Conservation (phyloP, 2,113 vertebrate species). For the Gymnobelideus leadbeateri region DNA sequence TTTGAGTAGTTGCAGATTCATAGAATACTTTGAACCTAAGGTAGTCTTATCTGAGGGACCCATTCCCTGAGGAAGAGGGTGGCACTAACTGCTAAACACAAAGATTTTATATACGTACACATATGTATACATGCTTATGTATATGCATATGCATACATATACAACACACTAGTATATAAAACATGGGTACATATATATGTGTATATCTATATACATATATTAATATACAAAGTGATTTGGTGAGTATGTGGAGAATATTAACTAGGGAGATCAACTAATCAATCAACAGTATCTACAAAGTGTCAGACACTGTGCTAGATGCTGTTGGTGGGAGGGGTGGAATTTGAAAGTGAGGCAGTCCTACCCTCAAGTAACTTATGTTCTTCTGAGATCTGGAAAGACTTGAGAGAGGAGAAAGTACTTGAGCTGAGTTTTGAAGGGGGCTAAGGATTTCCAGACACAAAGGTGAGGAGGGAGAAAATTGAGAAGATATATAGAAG, state of each 20-base stretch:
- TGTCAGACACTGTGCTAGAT: not conserved
- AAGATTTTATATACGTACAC: not conserved
- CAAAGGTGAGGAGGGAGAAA: not conserved
- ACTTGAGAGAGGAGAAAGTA: not conserved
- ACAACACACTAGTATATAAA: not conserved
- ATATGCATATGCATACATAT: too few species aligned
- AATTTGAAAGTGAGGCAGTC: not conserved
- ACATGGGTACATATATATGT: not conserved
- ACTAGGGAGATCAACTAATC: not conserved
- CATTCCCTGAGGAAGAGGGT: not conserved
- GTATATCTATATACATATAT: not conserved
- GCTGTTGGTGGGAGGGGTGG: not conserved
- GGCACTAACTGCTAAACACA: not conserved
- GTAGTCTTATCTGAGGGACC: not conserved
- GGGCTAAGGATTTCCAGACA: not conserved
- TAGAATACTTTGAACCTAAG: not conserved
- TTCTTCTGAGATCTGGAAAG: not conserved
- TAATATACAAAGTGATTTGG: not conserved
- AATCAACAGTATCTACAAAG: not conserved
- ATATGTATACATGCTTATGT: too few species aligned
- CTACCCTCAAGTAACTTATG: not conserved
- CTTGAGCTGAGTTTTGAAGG: not conserved
- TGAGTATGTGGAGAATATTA: not conserved
- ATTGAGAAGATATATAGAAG: not conserved
- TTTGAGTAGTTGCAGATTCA: not conserved